Conservation (phyloP, 2,113 vertebrate genomes). For the Gambusia holbrooki region DNA sequence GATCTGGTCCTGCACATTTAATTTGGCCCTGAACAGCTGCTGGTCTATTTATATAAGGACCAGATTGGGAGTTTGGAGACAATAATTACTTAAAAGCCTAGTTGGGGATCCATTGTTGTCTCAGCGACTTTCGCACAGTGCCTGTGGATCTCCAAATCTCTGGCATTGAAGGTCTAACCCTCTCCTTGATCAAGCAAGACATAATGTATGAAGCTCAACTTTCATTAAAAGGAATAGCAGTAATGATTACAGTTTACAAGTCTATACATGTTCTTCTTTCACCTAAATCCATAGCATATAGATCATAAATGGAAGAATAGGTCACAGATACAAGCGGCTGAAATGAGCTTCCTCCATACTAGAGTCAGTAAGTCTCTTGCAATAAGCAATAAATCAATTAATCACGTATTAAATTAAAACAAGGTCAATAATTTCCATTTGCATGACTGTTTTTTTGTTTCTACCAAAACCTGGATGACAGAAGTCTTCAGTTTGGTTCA, state of each 20-base stretch:
- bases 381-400: no score
- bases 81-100: conserved; percentile 18
- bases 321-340: not conserved
- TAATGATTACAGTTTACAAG: not conserved
- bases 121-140: not conserved
- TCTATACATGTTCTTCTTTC: not conserved
- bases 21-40: not conserved
- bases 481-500: no score
- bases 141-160: not conserved
- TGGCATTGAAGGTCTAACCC: not conserved
- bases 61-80: not conserved
- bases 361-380: no score
- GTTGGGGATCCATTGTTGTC: not conserved
- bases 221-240: not conserved
- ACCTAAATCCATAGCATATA: not conserved
- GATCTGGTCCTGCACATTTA: not conserved
- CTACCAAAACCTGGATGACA: no score
- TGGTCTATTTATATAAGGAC: conserved; percentile 9
- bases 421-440: no score
- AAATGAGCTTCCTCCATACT: not conserved
- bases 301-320: not conserved
- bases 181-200: not conserved
- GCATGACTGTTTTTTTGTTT: no score
- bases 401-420: no score
- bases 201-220: not conserved